Conservation (phyloP, 2,888 invertebrate genomes). For the Selenia dentaria region DNA sequence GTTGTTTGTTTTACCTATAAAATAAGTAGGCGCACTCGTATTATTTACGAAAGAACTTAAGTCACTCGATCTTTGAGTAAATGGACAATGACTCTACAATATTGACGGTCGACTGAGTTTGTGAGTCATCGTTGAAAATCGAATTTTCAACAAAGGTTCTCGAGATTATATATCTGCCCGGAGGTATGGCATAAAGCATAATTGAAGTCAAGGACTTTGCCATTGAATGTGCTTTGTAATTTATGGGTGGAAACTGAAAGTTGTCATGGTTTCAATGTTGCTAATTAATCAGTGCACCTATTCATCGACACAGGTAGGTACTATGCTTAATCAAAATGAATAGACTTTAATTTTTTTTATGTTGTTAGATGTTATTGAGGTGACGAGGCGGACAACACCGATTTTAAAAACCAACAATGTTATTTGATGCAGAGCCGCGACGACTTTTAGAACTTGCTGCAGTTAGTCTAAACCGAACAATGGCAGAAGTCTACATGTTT, state of each 20-base stretch:
- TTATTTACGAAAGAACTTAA: slow-evolving; percentile 19
- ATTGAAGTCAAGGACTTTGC: slow-evolving; percentile 35
- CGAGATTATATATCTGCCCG: slow-evolving; percentile 25
- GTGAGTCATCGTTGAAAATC: slow-evolving; percentile 30
- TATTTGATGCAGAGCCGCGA: no score
- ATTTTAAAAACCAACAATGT: no score
- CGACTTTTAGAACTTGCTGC: no score
- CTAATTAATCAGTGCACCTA: slow-evolving; percentile 21
- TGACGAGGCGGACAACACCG: no score
- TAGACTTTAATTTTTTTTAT: no score
- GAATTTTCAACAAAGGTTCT: slow-evolving; percentile 32
- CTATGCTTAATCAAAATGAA: no score
- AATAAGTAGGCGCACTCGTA: slow-evolving; percentile 5
- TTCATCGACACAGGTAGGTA: no score
- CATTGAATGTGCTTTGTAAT: slow-evolving; percentile 34
- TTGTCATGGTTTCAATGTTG: slow-evolving; percentile 23
- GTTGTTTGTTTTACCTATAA: slow-evolving; percentile 21
- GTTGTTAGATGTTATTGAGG: no score
- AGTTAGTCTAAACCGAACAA: no score
- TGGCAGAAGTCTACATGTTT: no score
- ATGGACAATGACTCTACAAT: slow-evolving; percentile 32
- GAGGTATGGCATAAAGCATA: slow-evolving; percentile 26
- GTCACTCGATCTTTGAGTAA: slow-evolving; percentile 20
- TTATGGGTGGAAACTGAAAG: slow-evolving; percentile 26
- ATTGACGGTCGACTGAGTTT: slow-evolving; percentile 34